Percentiles rank a stretch among this genome's conserved stretches.
phyloP scores from a whole-genome alignment of 2,113 vertebrate genomes.

The Charadrius vociferus region DNA sequence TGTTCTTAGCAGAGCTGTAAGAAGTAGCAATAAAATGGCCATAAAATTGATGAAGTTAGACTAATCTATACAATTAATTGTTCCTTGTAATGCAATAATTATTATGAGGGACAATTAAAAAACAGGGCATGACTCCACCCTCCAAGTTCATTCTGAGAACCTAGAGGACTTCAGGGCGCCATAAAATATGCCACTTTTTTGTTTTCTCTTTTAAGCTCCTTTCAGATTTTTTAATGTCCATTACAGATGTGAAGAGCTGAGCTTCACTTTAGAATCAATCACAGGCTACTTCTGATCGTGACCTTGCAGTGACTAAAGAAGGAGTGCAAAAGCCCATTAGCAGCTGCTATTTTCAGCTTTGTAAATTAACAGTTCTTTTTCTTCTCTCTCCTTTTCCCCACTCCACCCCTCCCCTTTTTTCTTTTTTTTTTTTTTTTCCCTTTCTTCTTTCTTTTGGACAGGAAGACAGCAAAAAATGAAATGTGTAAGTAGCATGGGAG shows the following conservation, averaged over 20 bases:
- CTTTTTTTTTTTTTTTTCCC: not conserved
- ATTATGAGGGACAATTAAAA: conserved; percentile 15
- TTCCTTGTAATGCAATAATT: conserved; percentile 47
- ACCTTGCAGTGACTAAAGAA: conserved; percentile 68
- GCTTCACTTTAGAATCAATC: conserved; percentile 70
- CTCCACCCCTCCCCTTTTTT: not conserved
- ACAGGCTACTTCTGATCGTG: conserved; percentile 54
- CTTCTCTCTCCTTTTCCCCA: not conserved
- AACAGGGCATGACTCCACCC: not conserved
- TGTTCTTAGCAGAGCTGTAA: not conserved
- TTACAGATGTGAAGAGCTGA: conserved; percentile 27
- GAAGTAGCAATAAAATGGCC: conserved; percentile 1
- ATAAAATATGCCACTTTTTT: conserved; percentile 24
- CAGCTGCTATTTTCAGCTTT: conserved; percentile 67
- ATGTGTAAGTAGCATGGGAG: conserved; percentile 13
- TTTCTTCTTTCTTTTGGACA: conserved; percentile 31
- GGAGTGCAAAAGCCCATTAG: conserved; percentile 68
- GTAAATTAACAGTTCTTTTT: conserved; percentile 62
- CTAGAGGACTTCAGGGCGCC: not conserved
- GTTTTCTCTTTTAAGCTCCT: conserved; percentile 39
- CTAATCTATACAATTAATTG: conserved; percentile 37
- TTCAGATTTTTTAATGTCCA: conserved; percentile 47
- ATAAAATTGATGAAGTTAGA: conserved; percentile 14
- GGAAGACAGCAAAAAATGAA: conserved; percentile 55
- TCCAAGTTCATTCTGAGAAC: not conserved